phyloP scores from a whole-genome alignment of 2,888 invertebrate genomes.

The Dryococelus australis region DNA sequence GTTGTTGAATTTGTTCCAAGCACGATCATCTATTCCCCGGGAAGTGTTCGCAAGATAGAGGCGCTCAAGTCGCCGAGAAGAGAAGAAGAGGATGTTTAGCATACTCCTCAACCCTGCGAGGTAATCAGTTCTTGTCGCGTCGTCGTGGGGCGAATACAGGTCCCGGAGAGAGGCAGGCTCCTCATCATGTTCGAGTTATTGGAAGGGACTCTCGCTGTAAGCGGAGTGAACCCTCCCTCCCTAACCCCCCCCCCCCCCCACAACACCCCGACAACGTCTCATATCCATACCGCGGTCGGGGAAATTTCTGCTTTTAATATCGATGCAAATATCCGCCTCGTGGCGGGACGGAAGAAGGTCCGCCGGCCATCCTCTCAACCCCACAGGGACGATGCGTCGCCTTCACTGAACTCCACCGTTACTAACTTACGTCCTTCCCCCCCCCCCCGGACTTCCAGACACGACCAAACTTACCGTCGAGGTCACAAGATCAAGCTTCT shows the following conservation, averaged over 20 bases:
- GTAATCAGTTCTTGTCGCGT: background rate
- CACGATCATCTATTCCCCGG: no score
- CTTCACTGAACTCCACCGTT: background rate
- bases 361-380: background rate
- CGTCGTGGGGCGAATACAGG: background rate
- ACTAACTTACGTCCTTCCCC: background rate
- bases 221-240: background rate
- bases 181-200: slow-evolving; percentile 5
- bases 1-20: no score
- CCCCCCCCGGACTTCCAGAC: background rate
- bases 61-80: no score
- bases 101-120: background rate
- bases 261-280: background rate
- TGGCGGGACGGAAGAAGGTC: background rate
- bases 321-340: background rate
- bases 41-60: no score
- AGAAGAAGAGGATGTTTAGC: background rate
- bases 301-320: background rate
- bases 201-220: background rate
- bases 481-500: no score
- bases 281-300: background rate
- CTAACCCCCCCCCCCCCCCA: background rate
- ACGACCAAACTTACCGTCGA: no score
- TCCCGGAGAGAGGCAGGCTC: background rate
- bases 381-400: background rate